These are phyloP conservation scores for human (Homo sapiens) DNA, from an alignment of 2,113 vertebrate genomes.

Conservation along the genomic window GRCh38 chr1:203753001-203753500, in stretches of 20 bases:
- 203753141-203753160: neutral
- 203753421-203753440: neutral
- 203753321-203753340: neutral
- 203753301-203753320: neutral
- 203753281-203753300: neutral
- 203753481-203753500: neutral
- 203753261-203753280: neutral
- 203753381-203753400: neutral
- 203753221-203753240: accelerated
- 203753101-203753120: too few species aligned
- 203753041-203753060: too few species aligned
- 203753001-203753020: too few species aligned
- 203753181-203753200: neutral
- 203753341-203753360: neutral
- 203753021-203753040: too few species aligned
- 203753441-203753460: neutral
- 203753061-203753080: too few species aligned
- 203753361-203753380: neutral
- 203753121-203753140: neutral
- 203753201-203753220: neutral
- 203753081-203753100: too few species aligned
- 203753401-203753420: neutral
- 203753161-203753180: neutral
- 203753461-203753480: too few species aligned
- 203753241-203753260: neutral